Evolutionary conservation across 2,888 invertebrate genomes (phyloP).

Genomic region (Pasiphila rectangulata): DNA sequence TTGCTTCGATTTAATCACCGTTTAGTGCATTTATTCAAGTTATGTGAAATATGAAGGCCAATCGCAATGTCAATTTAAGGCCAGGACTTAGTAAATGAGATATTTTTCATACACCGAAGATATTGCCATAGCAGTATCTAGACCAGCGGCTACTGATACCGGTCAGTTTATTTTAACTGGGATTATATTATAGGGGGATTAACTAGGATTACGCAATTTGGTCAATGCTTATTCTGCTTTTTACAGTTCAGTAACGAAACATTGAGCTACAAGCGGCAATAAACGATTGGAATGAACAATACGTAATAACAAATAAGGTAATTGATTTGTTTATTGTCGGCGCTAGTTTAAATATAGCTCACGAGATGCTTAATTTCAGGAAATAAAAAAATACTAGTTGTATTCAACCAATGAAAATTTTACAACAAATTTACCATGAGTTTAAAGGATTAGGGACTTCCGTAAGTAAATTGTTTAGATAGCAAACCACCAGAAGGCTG

Average conservation of each 20-base stretch:
- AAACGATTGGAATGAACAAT: conserved; percentile 18
- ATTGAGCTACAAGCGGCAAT: conserved; percentile 27
- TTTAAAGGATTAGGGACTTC: background rate
- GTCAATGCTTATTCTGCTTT: conserved; percentile 42
- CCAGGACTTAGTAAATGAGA: conserved; percentile 26
- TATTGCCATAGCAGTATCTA: conserved; percentile 4
- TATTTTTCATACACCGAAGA: conserved; percentile 2
- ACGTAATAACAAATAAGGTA: conserved; percentile 10
- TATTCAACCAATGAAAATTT: too few relatives aligned
- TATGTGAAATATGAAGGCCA: conserved; percentile 37
- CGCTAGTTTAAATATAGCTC: background rate
- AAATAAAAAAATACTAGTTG: too few relatives aligned
- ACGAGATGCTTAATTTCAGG: too few relatives aligned
- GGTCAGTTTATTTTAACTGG: conserved; percentile 24
- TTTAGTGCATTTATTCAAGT: conserved; percentile 29
- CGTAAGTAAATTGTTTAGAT: background rate
- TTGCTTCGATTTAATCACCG: background rate
- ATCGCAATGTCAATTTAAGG: conserved; percentile 39
- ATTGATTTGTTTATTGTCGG: conserved; percentile 23
- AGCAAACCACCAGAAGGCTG: conserved; percentile 18
- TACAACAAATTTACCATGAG: background rate
- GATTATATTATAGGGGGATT: too few relatives aligned
- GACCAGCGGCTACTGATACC: conserved; percentile 6
- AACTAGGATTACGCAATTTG: conserved; percentile 42
- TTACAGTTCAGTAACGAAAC: conserved; percentile 37